Evolutionary conservation across 2,797 vertebrate genomes (phyloP), one percentile per base, ranked within the genome.

Genomic region (Picus viridis): DNA sequence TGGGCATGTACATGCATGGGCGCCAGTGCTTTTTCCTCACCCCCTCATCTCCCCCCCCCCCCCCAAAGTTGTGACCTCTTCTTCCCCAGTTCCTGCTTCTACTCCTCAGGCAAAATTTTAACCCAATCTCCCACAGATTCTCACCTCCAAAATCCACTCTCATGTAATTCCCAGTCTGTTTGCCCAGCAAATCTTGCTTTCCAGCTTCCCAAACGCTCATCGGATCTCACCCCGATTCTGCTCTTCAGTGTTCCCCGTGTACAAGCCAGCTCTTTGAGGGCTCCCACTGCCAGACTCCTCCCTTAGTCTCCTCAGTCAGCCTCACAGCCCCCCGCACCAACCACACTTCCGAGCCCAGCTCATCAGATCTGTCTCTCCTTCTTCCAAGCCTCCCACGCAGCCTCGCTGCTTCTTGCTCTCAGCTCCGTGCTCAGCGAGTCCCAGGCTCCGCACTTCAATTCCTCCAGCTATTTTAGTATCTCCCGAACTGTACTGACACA

Each of bases 321-420:
- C 79, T 87, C 75, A 68, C 54, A 87, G 82, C 69, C 47, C 75
- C 64, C 69, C 11, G 54, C 12, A 12, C 23, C 69, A 71, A n/a
- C 45, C 63, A 43, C 89, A 39, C 47, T 93, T 94, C 86, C 5
- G 1, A 94, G 79, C 59, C 29, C 86, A 69, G 69, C 92, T 90
- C 84, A n/a, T 72, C 90, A 80, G 69, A 92, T 29, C 84, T 69
- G 68, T 90, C 79, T 92, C 68, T 90, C 49, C 61, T 89, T 64
- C 81, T 91, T 92, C 65, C 84, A 92, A 92, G 36, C 62, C 78
- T 94, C 94, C 92, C 78, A 94, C 72, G 1, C 86, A 93, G 82
- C 12, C n/a, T 18, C 51, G 19, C 36, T 58, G 75, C 78, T 83
- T 93, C 82, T 94, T 29, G 1, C 45, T 76, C 86, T 70, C 86